phyloP scores from a whole-genome alignment of 1,140 invertebrate species.

The Zaprionus vittiger region DNA sequence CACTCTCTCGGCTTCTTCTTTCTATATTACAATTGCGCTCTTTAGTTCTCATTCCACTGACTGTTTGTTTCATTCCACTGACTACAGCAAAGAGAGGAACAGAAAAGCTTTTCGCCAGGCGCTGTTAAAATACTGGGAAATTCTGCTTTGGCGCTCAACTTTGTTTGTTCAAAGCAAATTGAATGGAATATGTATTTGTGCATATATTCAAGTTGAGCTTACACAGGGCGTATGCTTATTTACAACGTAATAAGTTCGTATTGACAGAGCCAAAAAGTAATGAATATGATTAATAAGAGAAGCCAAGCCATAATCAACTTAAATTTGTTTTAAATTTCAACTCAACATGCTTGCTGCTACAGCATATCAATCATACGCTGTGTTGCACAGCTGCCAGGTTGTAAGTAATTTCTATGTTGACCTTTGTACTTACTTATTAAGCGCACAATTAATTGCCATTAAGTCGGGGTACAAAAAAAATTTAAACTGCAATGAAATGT shows the following conservation, averaged over 20 bases:
- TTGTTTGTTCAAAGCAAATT: not conserved
- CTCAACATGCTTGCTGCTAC: not conserved
- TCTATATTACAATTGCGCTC: not conserved
- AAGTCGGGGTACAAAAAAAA: constrained; percentile 19
- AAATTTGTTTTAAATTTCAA: not conserved
- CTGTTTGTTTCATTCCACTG: constrained; percentile 9
- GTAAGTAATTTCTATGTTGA: constrained; percentile 17
- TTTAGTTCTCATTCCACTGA: not conserved
- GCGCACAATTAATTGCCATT: constrained; percentile 56
- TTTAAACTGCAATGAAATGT: constrained; percentile 35
- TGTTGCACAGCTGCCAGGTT: not conserved
- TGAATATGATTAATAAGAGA: not conserved
- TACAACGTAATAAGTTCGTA: not conserved
- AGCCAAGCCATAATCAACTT: not conserved
- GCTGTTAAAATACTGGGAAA: constrained; percentile 51
- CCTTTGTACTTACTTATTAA: constrained; percentile 21
- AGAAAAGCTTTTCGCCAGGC: not conserved
- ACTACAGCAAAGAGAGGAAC: not conserved
- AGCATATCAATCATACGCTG: constrained; percentile 30
- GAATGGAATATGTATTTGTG: not conserved
- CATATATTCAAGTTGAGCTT: not conserved
- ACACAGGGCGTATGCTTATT: not conserved
- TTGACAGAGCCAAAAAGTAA: not conserved
- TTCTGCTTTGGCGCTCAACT: constrained; percentile 18
- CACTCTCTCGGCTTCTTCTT: not conserved